These are phyloP conservation scores for Bombus picipes DNA, from an alignment of 1,140 invertebrate species.

Conservation along the genomic window DNA sequence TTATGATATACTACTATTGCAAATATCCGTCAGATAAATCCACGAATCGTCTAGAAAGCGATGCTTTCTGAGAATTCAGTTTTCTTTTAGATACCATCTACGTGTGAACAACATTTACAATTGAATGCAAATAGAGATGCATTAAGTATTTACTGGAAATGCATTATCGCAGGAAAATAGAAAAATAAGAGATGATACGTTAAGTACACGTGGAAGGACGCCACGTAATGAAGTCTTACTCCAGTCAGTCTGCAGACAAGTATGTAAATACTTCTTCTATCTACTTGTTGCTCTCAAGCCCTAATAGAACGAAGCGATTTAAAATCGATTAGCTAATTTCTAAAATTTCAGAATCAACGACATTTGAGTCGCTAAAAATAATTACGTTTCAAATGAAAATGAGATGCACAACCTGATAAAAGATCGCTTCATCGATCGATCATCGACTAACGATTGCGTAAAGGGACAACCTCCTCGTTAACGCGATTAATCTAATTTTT, in stretches of 20 bases:
- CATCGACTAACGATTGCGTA: not conserved
- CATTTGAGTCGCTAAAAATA: no score
- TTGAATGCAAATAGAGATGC: slow-evolving; percentile 18
- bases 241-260: not conserved
- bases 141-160: slow-evolving; percentile 52
- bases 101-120: not conserved
- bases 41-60: not conserved
- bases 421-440: no score
- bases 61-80: no score
- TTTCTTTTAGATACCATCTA: not conserved
- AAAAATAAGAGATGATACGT: slow-evolving; percentile 6
- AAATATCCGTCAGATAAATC: not conserved
- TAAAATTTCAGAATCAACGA: no score
- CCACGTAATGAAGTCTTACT: not conserved
- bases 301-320: no score
- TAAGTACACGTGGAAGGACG: slow-evolving; percentile 26
- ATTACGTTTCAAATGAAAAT: no score
- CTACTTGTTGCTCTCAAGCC: not conserved
- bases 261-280: not conserved
- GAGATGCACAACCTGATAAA: no score
- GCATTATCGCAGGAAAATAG: slow-evolving; percentile 28
- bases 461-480: not conserved
- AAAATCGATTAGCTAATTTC: not conserved
- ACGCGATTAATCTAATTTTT: not conserved
- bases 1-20: no score